These are phyloP conservation scores for Aplocera efformata DNA, from an alignment of 2,888 invertebrate genomes.

Conservation along the genomic window DNA sequence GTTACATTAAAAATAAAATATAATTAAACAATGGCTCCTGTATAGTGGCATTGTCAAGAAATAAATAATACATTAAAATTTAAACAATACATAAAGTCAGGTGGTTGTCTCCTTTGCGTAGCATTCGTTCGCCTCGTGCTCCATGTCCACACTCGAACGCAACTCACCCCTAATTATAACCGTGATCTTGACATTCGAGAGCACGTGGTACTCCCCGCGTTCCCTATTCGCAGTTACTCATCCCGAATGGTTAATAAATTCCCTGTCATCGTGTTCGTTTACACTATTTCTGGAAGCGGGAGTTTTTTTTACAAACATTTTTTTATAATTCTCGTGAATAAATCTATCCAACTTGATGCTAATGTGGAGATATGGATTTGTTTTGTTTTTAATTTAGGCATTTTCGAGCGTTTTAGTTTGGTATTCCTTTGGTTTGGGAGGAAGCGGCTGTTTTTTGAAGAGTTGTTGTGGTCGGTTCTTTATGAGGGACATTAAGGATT, in stretches of 20 bases:
- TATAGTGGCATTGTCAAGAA: no score
- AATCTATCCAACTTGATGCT: slow-evolving; percentile 30
- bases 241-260: slow-evolving; percentile 75
- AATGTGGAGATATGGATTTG: slow-evolving; percentile 20
- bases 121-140: no score
- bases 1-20: no score
- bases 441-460: neutral
- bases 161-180: neutral
- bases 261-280: slow-evolving; percentile 64
- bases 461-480: neutral
- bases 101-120: no score
- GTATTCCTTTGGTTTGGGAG: neutral
- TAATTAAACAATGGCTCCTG: no score
- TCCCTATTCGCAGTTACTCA: slow-evolving; percentile 68
- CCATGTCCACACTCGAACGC: neutral
- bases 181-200: neutral
- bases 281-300: slow-evolving; percentile 57
- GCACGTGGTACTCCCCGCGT: slow-evolving; percentile 16
- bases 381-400: slow-evolving; percentile 16
- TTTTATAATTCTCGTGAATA: slow-evolving; percentile 32
- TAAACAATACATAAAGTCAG: no score
- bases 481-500: no score
- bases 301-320: slow-evolving; percentile 32
- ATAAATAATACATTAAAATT: no score
- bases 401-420: neutral